Evolutionary conservation across 2,888 invertebrate genomes (phyloP).

Genomic region (Lycia hirtaria): DNA sequence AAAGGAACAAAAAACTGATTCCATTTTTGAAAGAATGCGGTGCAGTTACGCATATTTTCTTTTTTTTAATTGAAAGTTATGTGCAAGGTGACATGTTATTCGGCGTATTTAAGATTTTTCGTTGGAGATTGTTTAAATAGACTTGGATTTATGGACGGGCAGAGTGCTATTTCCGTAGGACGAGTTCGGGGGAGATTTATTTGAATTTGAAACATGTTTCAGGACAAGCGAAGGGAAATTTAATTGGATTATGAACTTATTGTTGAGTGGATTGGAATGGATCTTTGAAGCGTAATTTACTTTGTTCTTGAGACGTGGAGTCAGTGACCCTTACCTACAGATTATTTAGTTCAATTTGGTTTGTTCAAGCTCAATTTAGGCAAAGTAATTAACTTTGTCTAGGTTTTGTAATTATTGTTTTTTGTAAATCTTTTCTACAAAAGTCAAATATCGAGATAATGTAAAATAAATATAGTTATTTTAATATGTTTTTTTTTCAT

Average conservation of each 20-base stretch:
- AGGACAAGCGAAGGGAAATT: conserved; percentile 78
- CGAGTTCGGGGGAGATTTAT: conserved; percentile 81
- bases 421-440: too few species aligned
- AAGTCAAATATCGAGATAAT: too few species aligned
- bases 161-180: conserved; percentile 83
- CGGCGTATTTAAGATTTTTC: conserved; percentile 81
- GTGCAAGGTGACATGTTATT: conserved; percentile 67
- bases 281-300: conserved; percentile 46
- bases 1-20: conserved; percentile 35
- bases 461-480: too few species aligned
- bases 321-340: background rate
- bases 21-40: conserved; percentile 42
- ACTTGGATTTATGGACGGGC: conserved; percentile 80
- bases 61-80: conserved; percentile 55
- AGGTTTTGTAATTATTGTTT: too few species aligned
- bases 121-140: conserved; percentile 82
- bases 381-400: too few species aligned
- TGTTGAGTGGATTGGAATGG: conserved; percentile 63
- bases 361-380: too few species aligned
- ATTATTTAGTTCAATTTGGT: too few species aligned
- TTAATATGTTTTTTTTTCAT: too few species aligned
- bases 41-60: conserved; percentile 26
- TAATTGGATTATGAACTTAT: conserved; percentile 83
- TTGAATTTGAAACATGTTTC: conserved; percentile 80
- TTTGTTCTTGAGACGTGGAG: conserved; percentile 16